phyloP scores from a whole-genome alignment of 2,797 vertebrate genomes.

The Philypnodon macrostomus region DNA sequence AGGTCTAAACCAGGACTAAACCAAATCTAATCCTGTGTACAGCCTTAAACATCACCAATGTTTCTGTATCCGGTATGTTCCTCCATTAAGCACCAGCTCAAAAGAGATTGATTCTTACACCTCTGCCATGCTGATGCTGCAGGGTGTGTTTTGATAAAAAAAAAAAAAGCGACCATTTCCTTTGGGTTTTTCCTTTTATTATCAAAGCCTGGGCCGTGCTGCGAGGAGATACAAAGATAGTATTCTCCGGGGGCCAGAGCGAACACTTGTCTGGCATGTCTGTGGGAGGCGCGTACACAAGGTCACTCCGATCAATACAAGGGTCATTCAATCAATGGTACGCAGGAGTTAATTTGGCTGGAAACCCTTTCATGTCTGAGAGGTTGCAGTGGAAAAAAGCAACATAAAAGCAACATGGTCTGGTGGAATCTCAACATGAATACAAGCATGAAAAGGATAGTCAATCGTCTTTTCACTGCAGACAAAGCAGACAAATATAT shows the following conservation, averaged over 20 bases:
- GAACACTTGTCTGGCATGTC: conserved; percentile 20
- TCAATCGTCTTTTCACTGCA: too few species aligned
- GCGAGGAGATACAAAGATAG: conserved; percentile 44
- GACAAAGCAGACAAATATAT: too few species aligned
- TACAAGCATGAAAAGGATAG: neutral
- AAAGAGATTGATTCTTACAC: too few species aligned
- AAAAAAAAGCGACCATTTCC: conserved; percentile 30
- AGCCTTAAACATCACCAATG: too few species aligned
- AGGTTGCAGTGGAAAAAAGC: conserved; percentile 7
- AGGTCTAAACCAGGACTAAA: too few species aligned
- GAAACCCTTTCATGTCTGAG: conserved; percentile 41
- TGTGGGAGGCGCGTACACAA: conserved; percentile 23
- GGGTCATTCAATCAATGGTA: conserved; percentile 62
- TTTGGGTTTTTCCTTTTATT: conserved; percentile 42
- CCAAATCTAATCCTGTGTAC: too few species aligned
- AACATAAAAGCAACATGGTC: conserved; percentile 8
- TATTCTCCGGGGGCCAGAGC: conserved; percentile 40
- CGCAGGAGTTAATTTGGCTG: conserved; percentile 33
- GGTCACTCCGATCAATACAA: conserved; percentile 52
- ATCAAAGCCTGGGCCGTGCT: conserved; percentile 38
- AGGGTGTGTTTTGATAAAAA: conserved; percentile 43
- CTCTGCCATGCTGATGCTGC: conserved; percentile 14
- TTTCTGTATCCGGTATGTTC: too few species aligned
- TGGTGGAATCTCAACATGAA: conserved; percentile 40
- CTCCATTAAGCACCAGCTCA: too few species aligned